A percentile compares a stretch with the other conserved stretches of the same genome.
phyloP scores from a whole-genome alignment of 2,113 vertebrate species.

The Alectura lathami region DNA sequence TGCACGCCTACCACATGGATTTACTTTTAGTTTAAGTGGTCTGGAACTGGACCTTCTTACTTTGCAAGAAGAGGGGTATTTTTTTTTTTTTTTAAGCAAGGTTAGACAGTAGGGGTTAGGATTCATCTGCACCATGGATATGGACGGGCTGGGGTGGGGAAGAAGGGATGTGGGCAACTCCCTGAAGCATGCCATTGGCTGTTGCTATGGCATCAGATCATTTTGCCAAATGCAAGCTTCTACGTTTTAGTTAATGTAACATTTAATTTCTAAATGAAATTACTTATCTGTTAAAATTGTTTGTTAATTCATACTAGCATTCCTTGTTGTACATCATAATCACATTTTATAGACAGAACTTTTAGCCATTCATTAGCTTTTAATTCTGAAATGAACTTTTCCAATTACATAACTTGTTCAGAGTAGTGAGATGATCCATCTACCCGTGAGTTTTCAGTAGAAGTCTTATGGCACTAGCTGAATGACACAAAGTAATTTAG shows the following conservation, averaged over 20 bases:
- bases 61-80: neutral
- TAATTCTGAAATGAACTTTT: conserved; percentile 7
- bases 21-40: neutral
- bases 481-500: neutral
- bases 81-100: neutral
- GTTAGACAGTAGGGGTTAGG: neutral
- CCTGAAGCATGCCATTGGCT: neutral
- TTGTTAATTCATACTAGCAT: neutral
- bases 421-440: neutral
- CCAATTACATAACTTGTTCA: neutral
- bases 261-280: conserved; percentile 1
- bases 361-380: neutral
- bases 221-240: neutral
- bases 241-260: neutral
- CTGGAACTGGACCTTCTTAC: neutral
- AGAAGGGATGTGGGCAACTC: neutral
- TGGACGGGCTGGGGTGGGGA: neutral
- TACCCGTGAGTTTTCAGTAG: neutral
- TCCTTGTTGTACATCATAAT: neutral
- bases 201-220: conserved; percentile 19
- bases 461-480: neutral
- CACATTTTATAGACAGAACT: neutral
- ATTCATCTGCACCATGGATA: neutral
- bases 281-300: neutral
- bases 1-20: neutral